Evolutionary conservation across 2,113 vertebrate genomes (phyloP).

Genomic region (Mormoops blainvillei): DNA sequence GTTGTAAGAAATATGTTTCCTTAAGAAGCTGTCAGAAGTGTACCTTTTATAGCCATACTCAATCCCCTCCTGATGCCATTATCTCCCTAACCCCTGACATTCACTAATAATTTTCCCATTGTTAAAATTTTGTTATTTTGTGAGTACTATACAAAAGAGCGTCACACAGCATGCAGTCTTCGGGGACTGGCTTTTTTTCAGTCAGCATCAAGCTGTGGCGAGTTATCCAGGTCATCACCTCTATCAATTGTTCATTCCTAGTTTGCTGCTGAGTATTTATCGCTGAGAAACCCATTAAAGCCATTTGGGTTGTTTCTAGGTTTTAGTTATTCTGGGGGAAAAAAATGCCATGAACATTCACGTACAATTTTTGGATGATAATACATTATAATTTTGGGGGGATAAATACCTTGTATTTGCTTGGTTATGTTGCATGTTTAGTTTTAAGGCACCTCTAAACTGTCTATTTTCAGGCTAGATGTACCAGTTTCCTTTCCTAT

Average conservation of each 20-base stretch:
- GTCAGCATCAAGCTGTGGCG: background rate
- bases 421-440: background rate
- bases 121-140: background rate
- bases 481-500: background rate
- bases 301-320: background rate
- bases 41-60: background rate
- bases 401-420: background rate
- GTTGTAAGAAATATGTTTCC: background rate
- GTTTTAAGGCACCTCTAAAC: background rate
- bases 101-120: background rate
- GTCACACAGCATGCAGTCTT: background rate
- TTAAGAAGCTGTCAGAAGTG: background rate
- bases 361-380: background rate
- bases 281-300: background rate
- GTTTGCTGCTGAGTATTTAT: too few species aligned
- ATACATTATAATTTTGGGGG: background rate
- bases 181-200: background rate
- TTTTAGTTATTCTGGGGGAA: too few species aligned
- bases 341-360: background rate
- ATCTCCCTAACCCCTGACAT: background rate
- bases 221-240: background rate
- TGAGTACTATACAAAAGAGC: background rate
- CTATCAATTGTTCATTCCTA: background rate
- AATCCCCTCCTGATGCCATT: background rate
- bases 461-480: background rate